These are phyloP conservation scores for Fopius arisanus DNA, from an alignment of 1,140 invertebrate species.

Conservation along the genomic window DNA sequence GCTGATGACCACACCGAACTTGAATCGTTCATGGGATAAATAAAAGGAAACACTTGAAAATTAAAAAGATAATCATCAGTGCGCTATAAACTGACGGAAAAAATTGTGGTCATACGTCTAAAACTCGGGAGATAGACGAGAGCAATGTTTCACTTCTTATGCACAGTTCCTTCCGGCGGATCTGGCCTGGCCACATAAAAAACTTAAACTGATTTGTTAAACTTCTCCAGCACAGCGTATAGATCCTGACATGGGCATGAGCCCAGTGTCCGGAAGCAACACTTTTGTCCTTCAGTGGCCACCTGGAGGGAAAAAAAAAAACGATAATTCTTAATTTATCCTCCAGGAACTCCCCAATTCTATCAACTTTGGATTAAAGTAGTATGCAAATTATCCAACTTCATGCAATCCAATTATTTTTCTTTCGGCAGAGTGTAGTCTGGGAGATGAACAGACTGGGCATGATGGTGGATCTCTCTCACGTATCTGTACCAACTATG, in stretches of 20 bases:
- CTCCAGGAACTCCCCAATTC: neutral
- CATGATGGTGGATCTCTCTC: slow-evolving; percentile 91
- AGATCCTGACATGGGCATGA: neutral
- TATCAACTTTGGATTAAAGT: neutral
- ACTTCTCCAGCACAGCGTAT: neutral
- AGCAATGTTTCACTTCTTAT: neutral
- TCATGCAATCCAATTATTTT: neutral
- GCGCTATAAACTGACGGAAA: neutral
- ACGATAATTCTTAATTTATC: neutral
- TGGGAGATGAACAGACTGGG: slow-evolving; percentile 87
- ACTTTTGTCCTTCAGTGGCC: neutral
- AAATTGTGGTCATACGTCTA: slow-evolving; percentile 1
- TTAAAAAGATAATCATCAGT: neutral
- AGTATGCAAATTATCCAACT: neutral
- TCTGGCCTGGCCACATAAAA: neutral
- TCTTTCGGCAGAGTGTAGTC: slow-evolving; percentile 70
- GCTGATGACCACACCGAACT: no score
- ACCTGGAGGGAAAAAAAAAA: neutral
- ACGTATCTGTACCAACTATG: slow-evolving; percentile 84
- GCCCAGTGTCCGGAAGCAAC: neutral
- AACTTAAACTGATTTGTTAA: neutral
- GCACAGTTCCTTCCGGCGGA: neutral
- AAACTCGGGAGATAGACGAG: neutral
- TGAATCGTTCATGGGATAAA: neutral
- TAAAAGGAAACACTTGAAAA: neutral